Conservation (phyloP, 2,888 invertebrate genomes). For the Apotomis capreana region DNA sequence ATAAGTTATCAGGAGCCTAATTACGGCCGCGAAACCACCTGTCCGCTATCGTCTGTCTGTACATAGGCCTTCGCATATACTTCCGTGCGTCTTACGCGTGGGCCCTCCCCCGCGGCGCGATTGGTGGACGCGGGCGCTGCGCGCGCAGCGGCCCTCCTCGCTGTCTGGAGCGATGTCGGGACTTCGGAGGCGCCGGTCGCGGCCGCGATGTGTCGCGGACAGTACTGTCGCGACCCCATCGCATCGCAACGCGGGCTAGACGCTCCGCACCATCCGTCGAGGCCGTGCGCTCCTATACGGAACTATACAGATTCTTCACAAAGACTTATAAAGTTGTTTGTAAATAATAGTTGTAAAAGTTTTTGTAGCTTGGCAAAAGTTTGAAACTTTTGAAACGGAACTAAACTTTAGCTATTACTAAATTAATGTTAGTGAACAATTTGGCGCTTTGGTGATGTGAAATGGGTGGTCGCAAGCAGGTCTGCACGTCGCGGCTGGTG, state of each 20-base stretch:
- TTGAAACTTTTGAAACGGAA: constrained; percentile 29
- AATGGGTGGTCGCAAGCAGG: constrained; percentile 67
- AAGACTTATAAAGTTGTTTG: constrained; percentile 39
- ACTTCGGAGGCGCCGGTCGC: constrained; percentile 75
- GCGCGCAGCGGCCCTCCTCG: constrained; percentile 81
- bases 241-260: constrained; percentile 56
- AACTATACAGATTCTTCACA: constrained; percentile 11
- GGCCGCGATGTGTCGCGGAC: constrained; percentile 71
- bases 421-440: constrained; percentile 34
- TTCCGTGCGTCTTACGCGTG: constrained; percentile 82
- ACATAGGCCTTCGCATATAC: constrained; percentile 84
- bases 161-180: constrained; percentile 66
- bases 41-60: constrained; percentile 80
- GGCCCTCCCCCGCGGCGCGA: constrained; percentile 75
- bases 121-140: constrained; percentile 71
- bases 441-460: constrained; percentile 71
- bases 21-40: constrained; percentile 82
- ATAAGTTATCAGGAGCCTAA: constrained; percentile 82
- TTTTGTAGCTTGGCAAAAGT: constrained; percentile 27
- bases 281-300: constrained; percentile 47
- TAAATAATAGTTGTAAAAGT: constrained; percentile 29
- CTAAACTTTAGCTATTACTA: constrained; percentile 6
- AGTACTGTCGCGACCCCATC: constrained; percentile 73
- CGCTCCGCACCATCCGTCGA: constrained; percentile 44
- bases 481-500: constrained; percentile 55